These are phyloP conservation scores for Phrynocephalus forsythii DNA, from an alignment of 2,797 vertebrate genomes.

Conservation along the genomic window DNA sequence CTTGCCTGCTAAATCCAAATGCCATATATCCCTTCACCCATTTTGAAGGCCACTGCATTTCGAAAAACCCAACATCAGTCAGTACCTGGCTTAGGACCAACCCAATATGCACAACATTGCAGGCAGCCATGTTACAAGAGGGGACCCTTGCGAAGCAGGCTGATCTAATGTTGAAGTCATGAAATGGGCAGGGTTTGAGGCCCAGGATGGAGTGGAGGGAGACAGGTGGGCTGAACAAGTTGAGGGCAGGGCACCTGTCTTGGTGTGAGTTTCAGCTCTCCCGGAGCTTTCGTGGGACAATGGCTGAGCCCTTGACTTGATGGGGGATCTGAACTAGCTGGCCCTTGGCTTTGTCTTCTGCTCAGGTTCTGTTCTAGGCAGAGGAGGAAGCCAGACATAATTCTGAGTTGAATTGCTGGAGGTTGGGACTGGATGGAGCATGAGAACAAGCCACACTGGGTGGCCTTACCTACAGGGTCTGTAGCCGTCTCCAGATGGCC, in stretches of 20 bases:
- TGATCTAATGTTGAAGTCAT: background rate
- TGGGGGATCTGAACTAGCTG: too few relatives aligned
- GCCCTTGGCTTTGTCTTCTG: too few relatives aligned
- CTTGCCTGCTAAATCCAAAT: background rate
- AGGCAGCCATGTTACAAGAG: background rate
- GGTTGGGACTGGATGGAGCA: too few relatives aligned
- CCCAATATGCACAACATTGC: background rate
- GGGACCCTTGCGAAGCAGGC: background rate
- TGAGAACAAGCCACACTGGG: too few relatives aligned
- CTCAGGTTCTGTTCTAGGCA: too few relatives aligned
- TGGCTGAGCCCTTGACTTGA: background rate
- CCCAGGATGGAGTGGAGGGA: background rate
- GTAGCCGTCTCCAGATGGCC: too few relatives aligned
- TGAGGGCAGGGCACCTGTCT: too few relatives aligned
- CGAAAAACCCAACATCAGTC: background rate
- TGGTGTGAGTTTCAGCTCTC: background rate
- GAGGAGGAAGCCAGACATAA: too few relatives aligned
- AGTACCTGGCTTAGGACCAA: background rate
- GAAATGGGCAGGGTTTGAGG: background rate
- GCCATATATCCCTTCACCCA: background rate
- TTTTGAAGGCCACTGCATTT: background rate
- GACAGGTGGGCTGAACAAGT: background rate
- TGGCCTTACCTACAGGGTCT: too few relatives aligned
- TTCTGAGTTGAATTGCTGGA: too few relatives aligned
- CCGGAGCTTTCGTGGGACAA: background rate